phyloP scores from a whole-genome alignment of 2,797 vertebrate species.

The Micrastur ruficollis region DNA sequence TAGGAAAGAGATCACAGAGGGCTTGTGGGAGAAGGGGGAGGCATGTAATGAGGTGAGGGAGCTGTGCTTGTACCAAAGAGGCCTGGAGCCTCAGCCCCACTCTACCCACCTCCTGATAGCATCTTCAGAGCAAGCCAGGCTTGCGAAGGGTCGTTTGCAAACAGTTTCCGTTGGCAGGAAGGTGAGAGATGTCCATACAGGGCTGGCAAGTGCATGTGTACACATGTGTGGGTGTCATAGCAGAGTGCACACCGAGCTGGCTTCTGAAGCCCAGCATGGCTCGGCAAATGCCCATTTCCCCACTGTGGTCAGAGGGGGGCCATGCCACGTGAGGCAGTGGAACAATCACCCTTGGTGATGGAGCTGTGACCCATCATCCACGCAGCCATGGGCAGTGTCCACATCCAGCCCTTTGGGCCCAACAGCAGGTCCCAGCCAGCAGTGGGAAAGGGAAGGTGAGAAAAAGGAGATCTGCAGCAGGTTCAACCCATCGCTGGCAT shows the following conservation, averaged over 20 bases:
- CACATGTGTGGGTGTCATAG: neutral
- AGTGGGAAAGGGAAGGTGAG: neutral
- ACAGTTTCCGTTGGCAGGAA: conserved; percentile 41
- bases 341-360: fast-evolving
- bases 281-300: neutral
- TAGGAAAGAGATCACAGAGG: neutral
- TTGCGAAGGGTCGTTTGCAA: conserved; percentile 14
- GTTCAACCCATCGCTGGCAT: no score
- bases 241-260: fast-evolving
- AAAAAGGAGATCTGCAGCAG: neutral
- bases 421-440: neutral
- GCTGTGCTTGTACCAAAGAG: neutral
- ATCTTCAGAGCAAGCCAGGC: neutral
- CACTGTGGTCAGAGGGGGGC: neutral
- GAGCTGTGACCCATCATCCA: neutral
- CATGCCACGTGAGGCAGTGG: fast-evolving
- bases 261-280: neutral
- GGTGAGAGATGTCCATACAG: conserved; percentile 9
- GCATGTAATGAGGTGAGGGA: neutral
- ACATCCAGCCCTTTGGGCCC: neutral
- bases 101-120: conserved; percentile 38
- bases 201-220: neutral
- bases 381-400: fast-evolving
- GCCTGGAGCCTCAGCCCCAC: neutral
- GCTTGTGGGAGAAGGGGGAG: neutral